phyloP scores from a whole-genome alignment of 2,797 vertebrate species.

The Numenius phaeopus region DNA sequence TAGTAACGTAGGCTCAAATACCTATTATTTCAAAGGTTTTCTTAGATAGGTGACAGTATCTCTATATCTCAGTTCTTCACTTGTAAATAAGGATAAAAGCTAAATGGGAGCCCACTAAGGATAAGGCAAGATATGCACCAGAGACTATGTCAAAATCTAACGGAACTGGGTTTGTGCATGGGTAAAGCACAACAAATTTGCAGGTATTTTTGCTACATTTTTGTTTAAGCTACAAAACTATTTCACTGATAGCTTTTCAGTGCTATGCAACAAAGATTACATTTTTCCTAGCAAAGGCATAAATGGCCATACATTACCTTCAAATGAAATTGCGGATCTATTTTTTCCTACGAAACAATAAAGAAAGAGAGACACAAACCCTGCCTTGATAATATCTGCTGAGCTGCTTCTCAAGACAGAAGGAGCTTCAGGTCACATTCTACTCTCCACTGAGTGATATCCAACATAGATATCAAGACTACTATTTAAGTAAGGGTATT shows the following conservation, averaged over 20 bases:
- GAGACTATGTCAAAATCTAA: background rate
- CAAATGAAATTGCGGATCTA: background rate
- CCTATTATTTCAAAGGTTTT: background rate
- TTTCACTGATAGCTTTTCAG: background rate
- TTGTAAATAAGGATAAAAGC: background rate
- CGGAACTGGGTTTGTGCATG: background rate
- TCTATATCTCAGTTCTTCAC: background rate
- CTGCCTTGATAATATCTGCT: background rate
- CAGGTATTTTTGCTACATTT: conserved; percentile 22
- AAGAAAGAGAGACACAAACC: background rate
- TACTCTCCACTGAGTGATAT: background rate
- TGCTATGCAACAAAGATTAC: background rate
- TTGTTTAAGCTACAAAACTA: conserved; percentile 9
- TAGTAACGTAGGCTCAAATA: background rate
- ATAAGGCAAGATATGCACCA: background rate
- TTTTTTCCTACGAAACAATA: background rate
- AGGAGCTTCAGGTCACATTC: background rate
- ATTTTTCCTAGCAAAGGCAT: conserved; percentile 15
- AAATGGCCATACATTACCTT: background rate
- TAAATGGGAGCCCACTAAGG: background rate
- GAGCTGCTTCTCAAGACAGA: background rate
- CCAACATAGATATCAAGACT: background rate
- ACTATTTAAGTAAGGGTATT: background rate
- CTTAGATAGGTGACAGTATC: background rate
- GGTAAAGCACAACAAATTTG: background rate